These are phyloP conservation scores for Sorex fumeus DNA, from an alignment of 2,113 vertebrate genomes.

Conservation along the genomic window DNA sequence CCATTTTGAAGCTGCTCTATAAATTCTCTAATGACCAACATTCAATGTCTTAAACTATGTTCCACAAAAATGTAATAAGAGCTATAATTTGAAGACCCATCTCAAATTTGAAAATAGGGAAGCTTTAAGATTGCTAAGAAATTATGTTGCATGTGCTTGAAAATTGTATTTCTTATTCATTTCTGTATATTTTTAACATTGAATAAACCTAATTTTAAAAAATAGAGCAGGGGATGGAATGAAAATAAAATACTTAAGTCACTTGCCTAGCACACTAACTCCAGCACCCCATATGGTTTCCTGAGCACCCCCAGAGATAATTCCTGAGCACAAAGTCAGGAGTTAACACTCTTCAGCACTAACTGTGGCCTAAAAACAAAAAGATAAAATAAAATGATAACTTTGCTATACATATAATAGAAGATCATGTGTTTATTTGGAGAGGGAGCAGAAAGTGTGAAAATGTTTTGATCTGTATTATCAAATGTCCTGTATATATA, in stretches of 20 bases:
- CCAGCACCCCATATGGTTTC: too few relatives aligned
- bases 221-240: too few relatives aligned
- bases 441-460: background rate
- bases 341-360: too few relatives aligned
- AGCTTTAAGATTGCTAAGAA: background rate
- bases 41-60: background rate
- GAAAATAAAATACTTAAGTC: too few relatives aligned
- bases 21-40: background rate
- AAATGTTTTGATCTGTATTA: constrained; percentile 41
- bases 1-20: background rate
- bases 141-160: background rate
- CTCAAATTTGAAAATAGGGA: background rate
- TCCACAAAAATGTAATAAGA: background rate
- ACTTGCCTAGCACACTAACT: too few relatives aligned
- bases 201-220: too few relatives aligned
- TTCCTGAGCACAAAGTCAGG: too few relatives aligned
- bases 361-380: too few relatives aligned
- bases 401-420: background rate
- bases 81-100: background rate
- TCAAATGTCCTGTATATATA: background rate
- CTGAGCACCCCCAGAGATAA: too few relatives aligned
- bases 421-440: background rate
- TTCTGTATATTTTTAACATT: background rate
- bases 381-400: background rate
- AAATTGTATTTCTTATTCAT: constrained; percentile 25